Evolutionary conservation across 1,140 invertebrate genomes (phyloP).

Genomic region (Latrodectus geometricus): DNA sequence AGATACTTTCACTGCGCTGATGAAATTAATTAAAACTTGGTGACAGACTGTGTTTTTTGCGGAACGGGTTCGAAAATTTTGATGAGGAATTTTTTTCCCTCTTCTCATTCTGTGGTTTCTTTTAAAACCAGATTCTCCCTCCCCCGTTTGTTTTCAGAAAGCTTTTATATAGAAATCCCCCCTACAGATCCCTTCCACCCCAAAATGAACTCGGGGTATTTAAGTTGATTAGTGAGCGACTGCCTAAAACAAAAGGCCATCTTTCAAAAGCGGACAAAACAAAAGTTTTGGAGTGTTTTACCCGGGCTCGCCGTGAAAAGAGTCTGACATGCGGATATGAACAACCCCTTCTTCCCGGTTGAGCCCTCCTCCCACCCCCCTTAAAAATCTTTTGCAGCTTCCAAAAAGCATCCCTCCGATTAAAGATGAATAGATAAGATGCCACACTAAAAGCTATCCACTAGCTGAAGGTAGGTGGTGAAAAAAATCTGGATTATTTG

Average conservation of each 20-base stretch:
- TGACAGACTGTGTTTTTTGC: conserved; percentile 57
- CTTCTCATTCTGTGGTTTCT: conserved; percentile 39
- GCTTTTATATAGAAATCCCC: conserved; percentile 49
- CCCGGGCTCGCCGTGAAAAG: conserved; percentile 42
- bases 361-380: conserved; percentile 1
- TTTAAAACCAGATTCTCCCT: conserved; percentile 9
- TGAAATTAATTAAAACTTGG: conserved; percentile 61
- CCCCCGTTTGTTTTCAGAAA: conserved; percentile 22
- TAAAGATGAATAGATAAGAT: conserved; percentile 60
- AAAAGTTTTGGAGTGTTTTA: conserved; percentile 60
- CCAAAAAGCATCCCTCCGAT: conserved; percentile 58
- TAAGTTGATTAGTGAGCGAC: conserved; percentile 60
- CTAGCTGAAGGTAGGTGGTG: background rate
- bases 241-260: conserved; percentile 56
- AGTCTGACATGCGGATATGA: conserved; percentile 59
- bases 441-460: conserved; percentile 35
- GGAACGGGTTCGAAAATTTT: conserved; percentile 35
- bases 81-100: conserved; percentile 52
- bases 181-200: conserved; percentile 6
- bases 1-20: conserved; percentile 55
- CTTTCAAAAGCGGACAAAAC: conserved; percentile 56
- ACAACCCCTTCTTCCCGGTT: conserved; percentile 29
- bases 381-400: conserved; percentile 52
- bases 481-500: conserved; percentile 23
- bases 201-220: conserved; percentile 43